Conservation (phyloP, 2,888 invertebrate genomes). For the Stegophylla sp. region DNA sequence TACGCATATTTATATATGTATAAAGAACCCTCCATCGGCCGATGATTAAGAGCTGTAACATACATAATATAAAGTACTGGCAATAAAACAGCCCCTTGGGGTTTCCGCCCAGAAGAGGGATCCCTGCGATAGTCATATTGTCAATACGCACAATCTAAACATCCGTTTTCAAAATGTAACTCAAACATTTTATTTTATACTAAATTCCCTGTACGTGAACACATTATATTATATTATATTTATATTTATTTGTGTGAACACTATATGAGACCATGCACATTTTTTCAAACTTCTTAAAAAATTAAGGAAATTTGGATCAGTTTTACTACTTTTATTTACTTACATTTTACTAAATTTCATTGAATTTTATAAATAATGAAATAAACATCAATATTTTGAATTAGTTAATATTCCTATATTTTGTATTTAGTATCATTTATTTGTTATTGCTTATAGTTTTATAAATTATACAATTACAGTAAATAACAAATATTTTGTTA, state of each 20-base stretch:
- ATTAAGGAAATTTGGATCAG: too few species aligned
- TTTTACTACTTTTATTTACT: too few species aligned
- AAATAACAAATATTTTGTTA: too few species aligned
- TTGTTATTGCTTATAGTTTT: too few species aligned
- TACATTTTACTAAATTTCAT: too few species aligned
- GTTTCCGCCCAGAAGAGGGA: constrained; percentile 37
- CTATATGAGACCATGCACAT: neutral
- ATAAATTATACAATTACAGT: too few species aligned
- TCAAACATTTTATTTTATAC: constrained; percentile 36
- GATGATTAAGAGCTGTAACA: constrained; percentile 53
- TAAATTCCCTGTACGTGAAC: neutral
- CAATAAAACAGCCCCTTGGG: constrained; percentile 51
- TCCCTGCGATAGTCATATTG: constrained; percentile 43
- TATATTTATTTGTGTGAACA: neutral
- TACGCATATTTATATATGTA: neutral
- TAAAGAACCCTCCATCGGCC: constrained; percentile 22
- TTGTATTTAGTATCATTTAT: too few species aligned
- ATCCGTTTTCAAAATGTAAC: constrained; percentile 36
- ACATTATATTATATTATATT: too few species aligned
- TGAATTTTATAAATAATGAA: too few species aligned
- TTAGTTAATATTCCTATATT: too few species aligned
- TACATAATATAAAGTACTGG: constrained; percentile 48
- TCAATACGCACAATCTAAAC: constrained; percentile 49
- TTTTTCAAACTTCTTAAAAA: neutral
- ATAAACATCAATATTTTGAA: too few species aligned